Evolutionary conservation across 2,797 vertebrate genomes (phyloP).

Genomic region (Malurus leucopterus): DNA sequence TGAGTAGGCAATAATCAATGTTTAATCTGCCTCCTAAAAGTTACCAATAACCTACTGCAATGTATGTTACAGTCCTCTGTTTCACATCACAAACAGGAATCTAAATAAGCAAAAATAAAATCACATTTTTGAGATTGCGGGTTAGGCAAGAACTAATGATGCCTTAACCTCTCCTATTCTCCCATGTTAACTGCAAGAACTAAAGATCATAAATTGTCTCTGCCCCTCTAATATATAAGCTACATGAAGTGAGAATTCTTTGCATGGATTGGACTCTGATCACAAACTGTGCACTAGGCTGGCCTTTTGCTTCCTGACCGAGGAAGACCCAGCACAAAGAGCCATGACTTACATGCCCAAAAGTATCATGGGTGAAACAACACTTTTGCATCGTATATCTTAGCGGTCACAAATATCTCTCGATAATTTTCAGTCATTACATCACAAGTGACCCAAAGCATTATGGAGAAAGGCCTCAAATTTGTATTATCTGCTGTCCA

Average conservation of each 20-base stretch:
- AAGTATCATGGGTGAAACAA: not conserved
- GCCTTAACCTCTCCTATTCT: not conserved
- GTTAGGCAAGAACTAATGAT: not conserved
- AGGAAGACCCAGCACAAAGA: not conserved
- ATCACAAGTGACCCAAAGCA: not conserved
- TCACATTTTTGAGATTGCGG: not conserved
- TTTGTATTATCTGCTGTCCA: not conserved
- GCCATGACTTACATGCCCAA: not conserved
- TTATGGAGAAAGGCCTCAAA: not conserved
- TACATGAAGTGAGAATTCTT: rapidly evolving
- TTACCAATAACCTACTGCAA: not conserved
- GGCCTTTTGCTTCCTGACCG: not conserved
- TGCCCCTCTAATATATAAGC: not conserved
- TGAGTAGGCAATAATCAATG: not conserved
- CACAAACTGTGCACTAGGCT: not conserved
- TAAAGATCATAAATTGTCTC: not conserved
- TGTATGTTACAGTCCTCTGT: not conserved
- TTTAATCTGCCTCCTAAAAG: not conserved
- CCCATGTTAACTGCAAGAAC: not conserved
- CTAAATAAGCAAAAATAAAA: not conserved
- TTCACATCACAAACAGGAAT: not conserved
- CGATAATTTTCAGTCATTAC: not conserved
- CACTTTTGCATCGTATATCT: not conserved
- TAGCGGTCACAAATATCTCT: not conserved
- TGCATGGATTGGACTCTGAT: not conserved